A percentile compares a stretch with the other conserved stretches of the same genome.
Evolutionary conservation across 2,797 vertebrate genomes (phyloP).

Genomic region (Megalops cyprinoides): DNA sequence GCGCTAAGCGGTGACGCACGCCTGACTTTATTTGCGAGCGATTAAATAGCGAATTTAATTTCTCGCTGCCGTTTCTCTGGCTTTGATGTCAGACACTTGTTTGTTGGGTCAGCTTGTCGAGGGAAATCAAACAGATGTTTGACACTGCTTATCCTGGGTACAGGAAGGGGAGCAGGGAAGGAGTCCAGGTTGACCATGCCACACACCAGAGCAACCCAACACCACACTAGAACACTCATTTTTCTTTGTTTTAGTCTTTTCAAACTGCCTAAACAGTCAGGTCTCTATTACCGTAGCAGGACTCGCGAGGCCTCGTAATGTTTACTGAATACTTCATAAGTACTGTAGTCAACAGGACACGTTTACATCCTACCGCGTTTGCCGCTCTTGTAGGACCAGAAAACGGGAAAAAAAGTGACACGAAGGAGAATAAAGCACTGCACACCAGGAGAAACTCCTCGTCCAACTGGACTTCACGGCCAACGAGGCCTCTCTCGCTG

Average conservation of each 20-base stretch:
- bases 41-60: conserved; percentile 81
- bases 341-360: neutral
- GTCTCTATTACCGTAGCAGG: too few relatives aligned
- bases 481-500: conserved; percentile 53
- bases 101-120: conserved; percentile 65
- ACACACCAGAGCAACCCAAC: too few relatives aligned
- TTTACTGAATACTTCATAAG: too few relatives aligned
- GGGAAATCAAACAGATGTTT: conserved; percentile 66
- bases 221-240: too few relatives aligned
- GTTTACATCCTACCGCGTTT: neutral
- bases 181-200: too few relatives aligned
- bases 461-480: neutral
- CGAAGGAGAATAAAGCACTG: neutral
- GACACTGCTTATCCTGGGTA: too few relatives aligned
- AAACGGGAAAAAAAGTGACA: neutral
- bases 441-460: too few relatives aligned
- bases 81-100: conserved; percentile 73
- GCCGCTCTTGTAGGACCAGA: neutral
- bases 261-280: too few relatives aligned
- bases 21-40: conserved; percentile 77
- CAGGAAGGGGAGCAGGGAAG: too few relatives aligned
- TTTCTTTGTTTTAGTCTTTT: too few relatives aligned
- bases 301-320: too few relatives aligned
- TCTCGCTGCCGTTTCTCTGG: conserved; percentile 64
- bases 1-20: conserved; percentile 72